Evolutionary conservation across 2,888 invertebrate genomes (phyloP), one percentile per base, ranked within the genome.

Genomic region (Zelleria hepariella): DNA sequence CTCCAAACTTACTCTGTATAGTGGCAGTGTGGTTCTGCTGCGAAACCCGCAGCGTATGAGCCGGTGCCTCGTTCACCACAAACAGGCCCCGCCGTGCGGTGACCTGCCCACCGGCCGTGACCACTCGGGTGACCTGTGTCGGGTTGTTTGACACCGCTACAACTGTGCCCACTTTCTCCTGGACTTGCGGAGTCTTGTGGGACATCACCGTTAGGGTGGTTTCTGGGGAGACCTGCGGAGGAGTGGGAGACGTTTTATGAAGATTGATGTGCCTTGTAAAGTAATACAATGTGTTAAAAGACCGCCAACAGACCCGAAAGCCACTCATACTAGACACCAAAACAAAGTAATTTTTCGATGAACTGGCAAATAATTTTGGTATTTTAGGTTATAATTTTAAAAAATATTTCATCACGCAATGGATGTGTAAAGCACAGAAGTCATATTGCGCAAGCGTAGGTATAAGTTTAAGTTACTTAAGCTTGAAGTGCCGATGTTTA

Each of bases 141-240:
- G 82, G 83, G 1, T 85, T 73, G 59, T 86, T 87, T 1, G 86
- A 80, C 1, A 85, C 86, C 0, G 86, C 85, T 5, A 87, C 87
- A 0, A 86, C 82, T 24, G 86, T 78, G 27, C 87, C 86, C 20
- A 82, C 82, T 73, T 89, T 89, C 61, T 89, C 89, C 69, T 89
- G 89, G 1, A 87, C 84, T 67, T 87, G 88, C 0, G 89, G 89
- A 48, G 86, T 78, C 69, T 89, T 89, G 62, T 89, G 87, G 48
- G 89, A 83, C 85, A 88, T 89, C 49, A 89, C 89, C 58, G 89
- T 89, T 59, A 89, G 64, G 20, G 89, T 89, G 57, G 89, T 89
- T 65, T 89, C 89, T 48, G 89, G 87, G 3, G 89, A 87, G 20
- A 88, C 82, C 89, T 89, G 74, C 6, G 79, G 79, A 57, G 49